Evolutionary conservation across 2,888 invertebrate genomes (phyloP).

Genomic region (Drosophila aldrichi): DNA sequence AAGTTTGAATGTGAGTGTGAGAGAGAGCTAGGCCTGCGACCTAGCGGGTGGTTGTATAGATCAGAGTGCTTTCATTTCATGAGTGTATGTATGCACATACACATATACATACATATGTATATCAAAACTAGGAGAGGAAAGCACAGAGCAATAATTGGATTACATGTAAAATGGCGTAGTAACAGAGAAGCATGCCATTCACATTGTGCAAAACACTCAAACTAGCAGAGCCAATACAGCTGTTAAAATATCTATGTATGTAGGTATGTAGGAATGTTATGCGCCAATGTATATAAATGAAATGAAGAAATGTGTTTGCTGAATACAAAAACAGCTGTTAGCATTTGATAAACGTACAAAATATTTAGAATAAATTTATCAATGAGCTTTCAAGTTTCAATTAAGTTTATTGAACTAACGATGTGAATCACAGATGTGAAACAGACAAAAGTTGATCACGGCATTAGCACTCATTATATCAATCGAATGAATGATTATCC

Average conservation of each 20-base stretch:
- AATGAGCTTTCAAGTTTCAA: not conserved
- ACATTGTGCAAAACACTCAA: conserved; percentile 8
- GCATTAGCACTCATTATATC: no score
- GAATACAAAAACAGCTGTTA: conserved; percentile 33
- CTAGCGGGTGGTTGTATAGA: conserved; percentile 45
- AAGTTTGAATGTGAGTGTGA: not conserved
- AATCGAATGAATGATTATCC: no score
- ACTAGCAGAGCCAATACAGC: conserved; percentile 38
- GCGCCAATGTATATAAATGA: conserved; percentile 5
- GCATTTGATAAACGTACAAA: not conserved
- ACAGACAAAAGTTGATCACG: not conserved
- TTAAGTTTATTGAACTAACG: no score
- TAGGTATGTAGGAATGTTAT: not conserved
- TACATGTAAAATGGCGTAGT: conserved; percentile 23
- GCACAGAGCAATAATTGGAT: conserved; percentile 48
- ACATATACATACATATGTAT: not conserved
- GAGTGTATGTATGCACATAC: not conserved
- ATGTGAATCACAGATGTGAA: accelerated
- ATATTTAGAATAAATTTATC: not conserved
- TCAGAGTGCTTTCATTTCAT: conserved; percentile 23
- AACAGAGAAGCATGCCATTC: conserved; percentile 16
- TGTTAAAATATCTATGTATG: conserved; percentile 29
- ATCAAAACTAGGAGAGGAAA: conserved; percentile 15
- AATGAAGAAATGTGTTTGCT: conserved; percentile 12
- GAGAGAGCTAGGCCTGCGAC: conserved; percentile 19